Evolutionary conservation across 2,888 invertebrate genomes (phyloP).

Genomic region (Idaea straminata): DNA sequence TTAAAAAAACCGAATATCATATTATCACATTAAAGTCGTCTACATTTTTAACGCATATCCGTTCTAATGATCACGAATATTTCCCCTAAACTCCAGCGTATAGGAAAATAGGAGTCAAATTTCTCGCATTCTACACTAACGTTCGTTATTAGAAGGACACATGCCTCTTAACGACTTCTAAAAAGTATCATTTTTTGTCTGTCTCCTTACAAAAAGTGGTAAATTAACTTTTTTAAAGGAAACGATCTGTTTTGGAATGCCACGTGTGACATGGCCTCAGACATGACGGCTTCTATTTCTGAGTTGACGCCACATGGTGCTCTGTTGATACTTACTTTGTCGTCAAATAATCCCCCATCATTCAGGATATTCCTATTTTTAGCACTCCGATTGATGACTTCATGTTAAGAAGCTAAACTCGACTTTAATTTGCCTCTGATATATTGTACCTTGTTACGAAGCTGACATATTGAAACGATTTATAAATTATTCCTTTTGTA

Average conservation of each 20-base stretch:
- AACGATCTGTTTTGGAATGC: conserved; percentile 75
- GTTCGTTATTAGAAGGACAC: conserved; percentile 67
- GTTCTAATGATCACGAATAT: conserved; percentile 16
- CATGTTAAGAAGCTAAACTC: conserved; percentile 59
- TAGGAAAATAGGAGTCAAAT: conserved; percentile 71
- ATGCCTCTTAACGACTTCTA: conserved; percentile 65
- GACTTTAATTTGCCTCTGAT: conserved; percentile 68
- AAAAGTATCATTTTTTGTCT: conserved; percentile 72
- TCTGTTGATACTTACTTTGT: conserved; percentile 72
- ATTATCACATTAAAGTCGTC: neutral
- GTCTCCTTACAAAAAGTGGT: conserved; percentile 63
- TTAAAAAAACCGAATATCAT: neutral
- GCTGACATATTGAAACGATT: conserved; percentile 52
- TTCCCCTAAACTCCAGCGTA: conserved; percentile 36
- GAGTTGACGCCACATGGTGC: conserved; percentile 62
- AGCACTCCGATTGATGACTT: conserved; percentile 60
- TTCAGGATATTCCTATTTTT: conserved; percentile 65
- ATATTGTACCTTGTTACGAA: conserved; percentile 54
- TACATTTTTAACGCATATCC: neutral
- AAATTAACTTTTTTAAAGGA: conserved; percentile 80
- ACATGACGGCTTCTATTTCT: conserved; percentile 64
- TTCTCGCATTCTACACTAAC: conserved; percentile 61
- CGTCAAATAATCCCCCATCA: conserved; percentile 72
- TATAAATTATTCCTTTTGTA: conserved; percentile 50
- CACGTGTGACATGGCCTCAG: conserved; percentile 68